Evolutionary conservation across 2,113 vertebrate species (phyloP).

Genomic region (Chloroceryle aenea): DNA sequence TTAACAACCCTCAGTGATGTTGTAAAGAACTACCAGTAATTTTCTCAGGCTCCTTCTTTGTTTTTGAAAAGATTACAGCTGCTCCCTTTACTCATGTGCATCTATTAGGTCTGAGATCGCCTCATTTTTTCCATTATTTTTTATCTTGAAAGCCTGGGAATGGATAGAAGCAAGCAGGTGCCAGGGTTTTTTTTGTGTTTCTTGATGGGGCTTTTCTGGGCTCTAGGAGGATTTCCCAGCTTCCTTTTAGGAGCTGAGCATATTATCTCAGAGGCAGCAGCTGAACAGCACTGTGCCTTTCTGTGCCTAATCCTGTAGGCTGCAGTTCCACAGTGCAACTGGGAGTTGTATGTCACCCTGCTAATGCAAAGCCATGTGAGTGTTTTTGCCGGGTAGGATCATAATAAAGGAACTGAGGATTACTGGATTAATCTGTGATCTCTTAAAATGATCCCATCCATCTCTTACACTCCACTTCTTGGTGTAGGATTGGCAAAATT

Average conservation of each 20-base stretch:
- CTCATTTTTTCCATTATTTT: slow-evolving; percentile 57
- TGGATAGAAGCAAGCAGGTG: slow-evolving; percentile 44
- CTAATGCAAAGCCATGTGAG: neutral
- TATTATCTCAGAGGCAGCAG: neutral
- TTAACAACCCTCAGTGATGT: neutral
- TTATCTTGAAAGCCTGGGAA: slow-evolving; percentile 45
- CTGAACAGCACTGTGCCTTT: neutral
- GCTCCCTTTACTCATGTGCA: neutral
- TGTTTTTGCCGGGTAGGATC: neutral
- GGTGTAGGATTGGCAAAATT: slow-evolving; percentile 2
- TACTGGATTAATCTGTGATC: neutral
- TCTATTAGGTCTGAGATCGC: slow-evolving; percentile 22
- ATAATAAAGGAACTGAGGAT: neutral
- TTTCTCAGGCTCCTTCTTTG: slow-evolving; percentile 43
- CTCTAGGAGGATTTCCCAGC: neutral
- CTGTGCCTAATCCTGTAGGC: neutral
- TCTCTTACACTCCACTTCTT: neutral
- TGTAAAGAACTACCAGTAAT: slow-evolving; percentile 25
- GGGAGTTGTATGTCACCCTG: neutral
- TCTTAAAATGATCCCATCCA: neutral
- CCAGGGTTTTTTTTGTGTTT: neutral
- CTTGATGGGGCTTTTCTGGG: neutral
- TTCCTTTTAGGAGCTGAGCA: neutral
- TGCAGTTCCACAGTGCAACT: neutral
- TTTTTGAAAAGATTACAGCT: slow-evolving; percentile 57